Base-by-base conservation (phyloP, 2,888 invertebrate genomes). In the Cerceris ruficornis region DNA sequence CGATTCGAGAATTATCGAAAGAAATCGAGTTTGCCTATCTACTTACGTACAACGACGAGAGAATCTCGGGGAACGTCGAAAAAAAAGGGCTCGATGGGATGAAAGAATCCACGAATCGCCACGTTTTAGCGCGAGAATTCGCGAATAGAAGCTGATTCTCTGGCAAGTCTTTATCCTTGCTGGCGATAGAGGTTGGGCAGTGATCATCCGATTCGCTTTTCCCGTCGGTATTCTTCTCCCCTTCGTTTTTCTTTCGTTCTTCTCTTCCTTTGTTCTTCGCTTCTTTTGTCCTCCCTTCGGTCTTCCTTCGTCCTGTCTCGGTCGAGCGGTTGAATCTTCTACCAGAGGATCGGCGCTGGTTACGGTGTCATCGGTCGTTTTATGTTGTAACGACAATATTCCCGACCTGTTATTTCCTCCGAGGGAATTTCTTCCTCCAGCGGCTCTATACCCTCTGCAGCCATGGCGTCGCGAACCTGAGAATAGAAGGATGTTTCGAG, bases 381-480 rank as follows among this genome's bases (percentile, higher is more conserved):
- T 67, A 90, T 84, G 80, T 86, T 90, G 84, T 93, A 94, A 82
- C 94, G 94, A 89, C 94, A 94, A 90, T 94, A 94, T 85, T 94
- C 93, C 86, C 94, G 92, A 80, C 94, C 94, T 91, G 94, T 93
- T 87, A 94, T 93, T 89, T 94, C 94, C 88, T 94, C 93, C 78
- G 93, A 92, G 80, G 94, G 94, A 90, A 94, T 94, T 88, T 93
- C 93, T 85, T 94, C 94, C 89, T 94, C 94, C 85, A 94, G 92
- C 41, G 94, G 94, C 81, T 93, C 93, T 86, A 94, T 93, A 70
- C 94, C 94, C 75, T 94, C 93, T 69, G 93, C 92, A 80, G 93
- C 93, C 93, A 94, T 93, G 85, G 93, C 93, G 92, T 94, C 94
- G 84, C 94, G 93, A 82, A 94, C 92, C 94, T 94, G 88, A 6